Evolutionary conservation across 2,797 vertebrate genomes (phyloP), one percentile per base, ranked within the genome.

Genomic region (Telmatherina bonti): DNA sequence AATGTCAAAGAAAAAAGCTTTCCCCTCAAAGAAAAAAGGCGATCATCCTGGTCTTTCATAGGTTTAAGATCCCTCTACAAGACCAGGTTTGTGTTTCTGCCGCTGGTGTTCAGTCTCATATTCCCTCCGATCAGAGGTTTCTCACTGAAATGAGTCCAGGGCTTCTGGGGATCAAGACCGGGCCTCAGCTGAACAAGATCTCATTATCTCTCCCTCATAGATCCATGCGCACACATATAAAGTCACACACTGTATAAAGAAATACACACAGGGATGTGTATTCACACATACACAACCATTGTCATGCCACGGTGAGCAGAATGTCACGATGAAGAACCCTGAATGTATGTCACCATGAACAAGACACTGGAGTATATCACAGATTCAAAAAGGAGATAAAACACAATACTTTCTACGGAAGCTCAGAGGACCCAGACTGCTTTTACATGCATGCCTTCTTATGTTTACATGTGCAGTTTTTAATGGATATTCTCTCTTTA

Each of bases 141-240:
- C 74, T 87, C 85, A 67, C 80, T 85, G 81, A 93, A 93, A 94
- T 93, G 89, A 94, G 92, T 91, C 87, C 89, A 92, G 91, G 92
- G 91, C 91, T 93, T 93, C 87, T 90, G 92, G 92, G 91, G 90
- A 92, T 90, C 88, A 90, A 85, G 88, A 89, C 82, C 85, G 83
- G 89, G 87, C 84, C 92, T 93, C 89, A 82, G 72, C 89, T 89
- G 87, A 91, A 74, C 90, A 83, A 88, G 87, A 91, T 90, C 92
- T 92, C 90, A 91, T 89, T 89, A 89, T 90, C 89, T 92, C 86
- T 88, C 70, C 74, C 77, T 86, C 83, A 56, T 52, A 75, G 85
- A 80, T 76, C 73, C 79, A 59, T 56, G 57, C 36, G 12, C 73
- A 73, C 81, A 72, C 78, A 61, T 45, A 61, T 72, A 51, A 62